Evolutionary conservation across 2,113 vertebrate genomes (phyloP), one percentile per base, ranked within the genome.

Genomic region (Athene noctua): DNA sequence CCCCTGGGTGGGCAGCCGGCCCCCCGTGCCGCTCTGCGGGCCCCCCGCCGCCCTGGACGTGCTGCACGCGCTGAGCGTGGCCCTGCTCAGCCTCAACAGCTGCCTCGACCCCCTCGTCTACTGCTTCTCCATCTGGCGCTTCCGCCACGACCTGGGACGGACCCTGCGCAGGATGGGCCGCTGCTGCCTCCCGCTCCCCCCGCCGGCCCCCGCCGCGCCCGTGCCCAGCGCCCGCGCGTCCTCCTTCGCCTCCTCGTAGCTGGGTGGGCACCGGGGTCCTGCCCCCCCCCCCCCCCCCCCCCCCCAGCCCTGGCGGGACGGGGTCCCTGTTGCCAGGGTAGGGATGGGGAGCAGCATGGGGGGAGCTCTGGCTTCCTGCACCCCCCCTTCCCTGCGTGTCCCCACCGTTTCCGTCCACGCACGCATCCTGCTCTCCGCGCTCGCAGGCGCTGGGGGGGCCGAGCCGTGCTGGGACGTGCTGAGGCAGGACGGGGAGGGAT

Each of bases 51-150:
- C 71, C 9, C 80, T 97, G 49, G 84, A 97, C 0, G 44, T 98
- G 84, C 92, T 97, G 57, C 97, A 98, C 59, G 51, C 70, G 0
- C 78, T 98, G 73, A 97, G 96, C 1, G 88, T 98, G 80, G 98
- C 91, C 51, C 92, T 98, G 91, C 95, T 98, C 61, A 98, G 97
- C 88, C 92, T 97, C 90, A 97, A 97, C 94, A 97, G 97, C 92
- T 97, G 97, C 96, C 86, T 98, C 11, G 98, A 98, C 70, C 97
- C 95, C 2, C 90, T 98, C 9, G 34, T 97, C 85, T 98, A 96
- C 72, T 98, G 97, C 93, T 98, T 97, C 79, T 97, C 88, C 5
- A 83, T 97, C 73, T 91, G 74, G 26, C 46, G 93, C 63, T 97
- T 98, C 96, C 89, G 89, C 5, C 44, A 82, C 0, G 97, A 97